Base-by-base conservation (phyloP, 2,888 invertebrate species). In the Aphrophora alni region DNA sequence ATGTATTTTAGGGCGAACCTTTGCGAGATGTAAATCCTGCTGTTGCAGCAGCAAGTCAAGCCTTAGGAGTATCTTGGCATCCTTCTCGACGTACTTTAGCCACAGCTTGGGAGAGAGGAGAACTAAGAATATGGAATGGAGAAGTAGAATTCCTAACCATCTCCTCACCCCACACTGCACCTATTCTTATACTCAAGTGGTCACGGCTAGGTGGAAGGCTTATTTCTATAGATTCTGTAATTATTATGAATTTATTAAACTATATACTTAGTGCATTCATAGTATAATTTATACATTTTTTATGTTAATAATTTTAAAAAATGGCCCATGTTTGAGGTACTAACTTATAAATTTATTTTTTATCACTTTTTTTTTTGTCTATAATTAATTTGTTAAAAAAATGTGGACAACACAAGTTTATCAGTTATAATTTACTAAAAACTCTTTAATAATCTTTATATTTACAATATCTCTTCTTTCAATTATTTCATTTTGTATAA, bases 71-170 rank as follows among this genome's bases (percentile, higher is more conserved):
- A 44, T 91, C 93, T 2, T 98, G 98, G 98, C 98, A 98, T 89
- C 97, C 98, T 0, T 93, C 93, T 76, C 92, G 94, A 86, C 93
- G 93, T 80, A 90, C 97, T 80, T 88, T 98, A 77, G 95, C 94
- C 0, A 94, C 95, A 69, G 97, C 97, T 4, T 98, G 97, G 97
- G 97, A 97, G 89, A 96, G 94, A 86, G 98, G 98, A 10, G 97
- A 97, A 87, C 90, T 98, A 5, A 92, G 93, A 86, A 92, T 96
- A 68, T 96, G 96, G 95, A 91, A 89, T 72, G 87, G 87, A 28
- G 90, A 90, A 80, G 89, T 90, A 21, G 92, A 93, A 77, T 94
- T 94, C 89, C 90, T 91, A 82, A 92, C 91, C 83, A 90, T 93
- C 79, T 87, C 87, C 82, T 89, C 91, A 12, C 88, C 89, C 1